Evolutionary conservation across 2,797 vertebrate genomes (phyloP), one percentile per base, ranked within the genome.

Genomic region (Gymnothorax reevesii): DNA sequence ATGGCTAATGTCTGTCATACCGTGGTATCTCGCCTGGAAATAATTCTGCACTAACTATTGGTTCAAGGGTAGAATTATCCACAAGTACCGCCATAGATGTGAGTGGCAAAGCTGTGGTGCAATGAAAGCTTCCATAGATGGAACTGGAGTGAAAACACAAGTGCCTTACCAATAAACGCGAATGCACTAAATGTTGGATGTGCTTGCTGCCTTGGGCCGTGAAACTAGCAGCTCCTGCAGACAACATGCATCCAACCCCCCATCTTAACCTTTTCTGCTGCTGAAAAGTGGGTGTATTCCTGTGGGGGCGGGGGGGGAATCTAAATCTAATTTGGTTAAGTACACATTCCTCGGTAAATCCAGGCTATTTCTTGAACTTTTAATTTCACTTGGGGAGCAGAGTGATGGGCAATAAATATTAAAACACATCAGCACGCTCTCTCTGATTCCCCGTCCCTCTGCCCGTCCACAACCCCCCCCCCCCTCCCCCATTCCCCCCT

Each of bases 371-470:
- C 77, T 49, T n/a, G 7, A 54, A 55, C 77, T n/a, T 80, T 17
- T 80, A 54, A 20, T 22, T 80, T 80, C 55, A 49, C 22, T 80
- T 55, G 54, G 77, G 52, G 55, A 80, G 77, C 49, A 54, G 77
- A n/a, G 33, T 22, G 55, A 55, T 54, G 77, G 77, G 49, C 49
- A 80, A 80, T 80, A 80, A 80, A 80, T 80, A 80, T 80, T 80
- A n/a, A 80, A 80, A n/a, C 52, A 8, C 52, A 15, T 52, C 52
- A 7, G 10, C 52, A 20, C 15, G n/a, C 13, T 77, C 22, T 1
- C 77, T 55, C 27, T 80, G 22, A 25, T 25, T 71, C 25, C 9
- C 6, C 9, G 22, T 25, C 22, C 27, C n/a, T 71, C 66, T 71
- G 22, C 1, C 66, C 4, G 13, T 15, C 62, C 22, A 59, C 7